These are phyloP conservation scores for Smittia aterrima DNA, from an alignment of 2,888 invertebrate species.

Conservation along the genomic window DNA sequence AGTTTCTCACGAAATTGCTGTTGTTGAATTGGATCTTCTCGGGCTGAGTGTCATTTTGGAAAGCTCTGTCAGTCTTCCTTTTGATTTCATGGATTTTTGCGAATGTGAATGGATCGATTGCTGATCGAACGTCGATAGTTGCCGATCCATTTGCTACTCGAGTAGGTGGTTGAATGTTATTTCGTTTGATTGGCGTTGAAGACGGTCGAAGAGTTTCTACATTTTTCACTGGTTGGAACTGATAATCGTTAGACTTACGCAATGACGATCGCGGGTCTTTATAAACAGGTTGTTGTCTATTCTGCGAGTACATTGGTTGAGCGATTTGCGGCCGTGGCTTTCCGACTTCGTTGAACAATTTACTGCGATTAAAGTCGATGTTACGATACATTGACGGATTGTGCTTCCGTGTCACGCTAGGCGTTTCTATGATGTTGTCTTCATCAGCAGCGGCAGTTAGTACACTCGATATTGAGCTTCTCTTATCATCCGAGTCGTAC, in stretches of 20 bases:
- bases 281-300: neutral
- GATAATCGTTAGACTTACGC: neutral
- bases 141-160: neutral
- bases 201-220: neutral
- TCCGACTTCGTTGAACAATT: slow-evolving; percentile 21
- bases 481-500: slow-evolving; percentile 46
- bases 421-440: slow-evolving; percentile 41
- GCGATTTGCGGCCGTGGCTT: neutral
- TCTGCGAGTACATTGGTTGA: neutral
- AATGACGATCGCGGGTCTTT: slow-evolving; percentile 1
- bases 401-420: neutral
- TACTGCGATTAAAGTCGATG: slow-evolving; percentile 25
- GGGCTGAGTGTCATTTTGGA: neutral
- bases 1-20: neutral
- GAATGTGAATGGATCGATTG: slow-evolving; percentile 49
- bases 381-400: neutral
- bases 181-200: too few relatives aligned
- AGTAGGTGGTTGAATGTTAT: neutral
- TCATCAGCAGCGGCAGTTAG: slow-evolving; percentile 48
- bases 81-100: slow-evolving; percentile 51
- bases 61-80: slow-evolving; percentile 48
- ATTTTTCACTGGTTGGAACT: neutral
- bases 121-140: neutral
- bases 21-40: neutral
- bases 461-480: slow-evolving; percentile 49